These are phyloP conservation scores for Poeciliopsis turrubarensis DNA, from an alignment of 2,113 vertebrate genomes.

Conservation along the genomic window DNA sequence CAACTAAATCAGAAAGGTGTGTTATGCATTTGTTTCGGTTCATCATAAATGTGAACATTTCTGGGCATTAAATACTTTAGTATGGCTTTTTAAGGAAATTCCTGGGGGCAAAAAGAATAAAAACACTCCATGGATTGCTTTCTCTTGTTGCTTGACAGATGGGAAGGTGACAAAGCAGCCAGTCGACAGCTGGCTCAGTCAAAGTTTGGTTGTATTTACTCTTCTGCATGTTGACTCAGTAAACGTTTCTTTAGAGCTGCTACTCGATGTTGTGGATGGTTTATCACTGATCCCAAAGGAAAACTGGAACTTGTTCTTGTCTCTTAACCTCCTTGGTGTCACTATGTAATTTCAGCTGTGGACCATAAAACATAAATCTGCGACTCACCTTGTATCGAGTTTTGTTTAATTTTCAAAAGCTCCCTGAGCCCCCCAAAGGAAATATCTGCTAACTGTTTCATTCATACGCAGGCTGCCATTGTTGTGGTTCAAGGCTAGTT, in stretches of 20 bases:
- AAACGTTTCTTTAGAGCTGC: neutral
- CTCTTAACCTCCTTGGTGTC: neutral
- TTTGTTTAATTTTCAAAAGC: neutral
- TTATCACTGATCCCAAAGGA: neutral
- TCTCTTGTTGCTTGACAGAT: neutral
- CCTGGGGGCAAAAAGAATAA: no score
- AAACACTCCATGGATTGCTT: no score
- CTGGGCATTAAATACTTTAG: neutral
- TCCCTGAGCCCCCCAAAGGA: neutral
- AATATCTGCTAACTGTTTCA: neutral
- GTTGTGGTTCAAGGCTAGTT: neutral
- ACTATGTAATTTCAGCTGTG: neutral
- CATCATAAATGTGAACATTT: no score
- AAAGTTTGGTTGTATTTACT: neutral
- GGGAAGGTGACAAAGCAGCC: neutral
- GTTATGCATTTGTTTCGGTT: no score
- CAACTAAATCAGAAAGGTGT: no score
- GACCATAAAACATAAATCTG: neutral
- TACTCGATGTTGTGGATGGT: neutral
- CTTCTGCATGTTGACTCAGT: neutral
- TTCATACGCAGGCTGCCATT: neutral
- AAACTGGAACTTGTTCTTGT: neutral
- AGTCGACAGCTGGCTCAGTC: neutral
- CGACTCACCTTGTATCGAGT: neutral
- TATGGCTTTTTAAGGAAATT: neutral